Percentiles rank a stretch among this genome's conserved stretches.
Conservation (phyloP, 2,888 invertebrate genomes). For the Pristionchus fissidentatus region DNA sequence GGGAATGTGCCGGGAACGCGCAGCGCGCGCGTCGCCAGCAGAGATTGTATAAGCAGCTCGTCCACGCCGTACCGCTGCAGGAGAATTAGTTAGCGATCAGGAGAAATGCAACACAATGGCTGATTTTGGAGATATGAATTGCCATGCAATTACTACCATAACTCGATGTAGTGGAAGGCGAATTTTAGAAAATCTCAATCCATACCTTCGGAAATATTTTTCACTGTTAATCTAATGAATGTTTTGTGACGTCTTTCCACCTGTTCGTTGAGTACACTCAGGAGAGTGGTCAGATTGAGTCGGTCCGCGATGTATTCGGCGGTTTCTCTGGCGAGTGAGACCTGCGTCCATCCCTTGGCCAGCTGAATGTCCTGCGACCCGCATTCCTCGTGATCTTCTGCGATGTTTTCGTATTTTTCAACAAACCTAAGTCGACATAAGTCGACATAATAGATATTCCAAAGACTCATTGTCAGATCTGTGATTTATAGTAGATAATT, state of each 20-base stretch:
- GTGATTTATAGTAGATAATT: too few relatives aligned
- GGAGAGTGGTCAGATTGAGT: constrained; percentile 1
- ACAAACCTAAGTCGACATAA: background rate
- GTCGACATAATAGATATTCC: too few relatives aligned
- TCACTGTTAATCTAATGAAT: background rate
- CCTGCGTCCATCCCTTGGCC: constrained; percentile 34
- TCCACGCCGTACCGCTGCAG: constrained; percentile 26
- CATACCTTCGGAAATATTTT: background rate
- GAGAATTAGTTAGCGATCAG: background rate
- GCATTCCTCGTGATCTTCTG: background rate
- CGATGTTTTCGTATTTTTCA: background rate
- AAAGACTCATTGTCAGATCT: too few relatives aligned
- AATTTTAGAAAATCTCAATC: background rate
- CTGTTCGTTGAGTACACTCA: background rate
- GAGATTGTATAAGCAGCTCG: constrained; percentile 15
- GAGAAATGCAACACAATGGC: too few relatives aligned
- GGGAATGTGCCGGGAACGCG: background rate
- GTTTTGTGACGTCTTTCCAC: background rate
- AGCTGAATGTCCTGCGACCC: background rate
- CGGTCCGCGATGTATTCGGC: background rate
- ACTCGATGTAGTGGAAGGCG: too few relatives aligned
- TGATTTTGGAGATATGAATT: too few relatives aligned
- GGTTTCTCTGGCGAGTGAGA: background rate
- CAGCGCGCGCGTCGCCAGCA: background rate
- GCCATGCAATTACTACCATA: too few relatives aligned